A percentile compares a stretch with the other conserved stretches of the same genome.
Evolutionary conservation across 2,797 vertebrate genomes (phyloP).

Genomic region (Pachyuromys duprasi): DNA sequence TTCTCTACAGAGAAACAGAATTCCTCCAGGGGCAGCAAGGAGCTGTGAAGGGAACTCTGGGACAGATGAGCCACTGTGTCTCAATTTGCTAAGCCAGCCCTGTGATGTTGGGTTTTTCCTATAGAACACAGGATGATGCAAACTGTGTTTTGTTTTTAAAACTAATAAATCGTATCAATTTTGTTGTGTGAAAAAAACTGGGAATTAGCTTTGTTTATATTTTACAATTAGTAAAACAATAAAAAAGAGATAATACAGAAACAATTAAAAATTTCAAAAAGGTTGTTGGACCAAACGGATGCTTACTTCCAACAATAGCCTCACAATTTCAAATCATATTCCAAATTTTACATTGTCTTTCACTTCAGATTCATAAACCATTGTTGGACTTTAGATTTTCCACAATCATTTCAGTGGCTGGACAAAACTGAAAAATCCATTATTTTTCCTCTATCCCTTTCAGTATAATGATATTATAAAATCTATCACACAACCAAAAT

Average conservation of each 20-base stretch:
- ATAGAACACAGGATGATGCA: not conserved
- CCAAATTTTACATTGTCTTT: constrained; percentile 92
- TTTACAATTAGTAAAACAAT: constrained; percentile 4
- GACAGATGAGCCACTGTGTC: not conserved
- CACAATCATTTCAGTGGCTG: constrained; percentile 93
- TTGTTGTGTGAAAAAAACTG: not conserved
- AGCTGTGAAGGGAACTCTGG: not conserved
- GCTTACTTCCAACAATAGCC: constrained; percentile 89
- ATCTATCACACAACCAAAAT: constrained; percentile 85
- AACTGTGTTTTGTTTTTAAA: not conserved
- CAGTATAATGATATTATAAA: constrained; percentile 96
- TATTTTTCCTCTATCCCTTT: constrained; percentile 91
- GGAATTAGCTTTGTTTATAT: not conserved
- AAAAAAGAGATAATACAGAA: not conserved
- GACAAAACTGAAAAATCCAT: constrained; percentile 96
- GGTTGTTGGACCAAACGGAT: not conserved
- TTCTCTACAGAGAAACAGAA: not conserved
- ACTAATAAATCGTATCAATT: not conserved
- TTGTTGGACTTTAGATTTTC: constrained; percentile 94
- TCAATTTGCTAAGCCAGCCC: not conserved
- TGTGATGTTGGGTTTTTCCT: not conserved
- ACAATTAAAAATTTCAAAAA: constrained; percentile 10
- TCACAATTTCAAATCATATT: constrained; percentile 93
- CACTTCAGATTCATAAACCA: constrained; percentile 95
- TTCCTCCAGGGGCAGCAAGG: not conserved